phyloP scores from a whole-genome alignment of 2,797 vertebrate genomes.

The Eulemur albifrons region DNA sequence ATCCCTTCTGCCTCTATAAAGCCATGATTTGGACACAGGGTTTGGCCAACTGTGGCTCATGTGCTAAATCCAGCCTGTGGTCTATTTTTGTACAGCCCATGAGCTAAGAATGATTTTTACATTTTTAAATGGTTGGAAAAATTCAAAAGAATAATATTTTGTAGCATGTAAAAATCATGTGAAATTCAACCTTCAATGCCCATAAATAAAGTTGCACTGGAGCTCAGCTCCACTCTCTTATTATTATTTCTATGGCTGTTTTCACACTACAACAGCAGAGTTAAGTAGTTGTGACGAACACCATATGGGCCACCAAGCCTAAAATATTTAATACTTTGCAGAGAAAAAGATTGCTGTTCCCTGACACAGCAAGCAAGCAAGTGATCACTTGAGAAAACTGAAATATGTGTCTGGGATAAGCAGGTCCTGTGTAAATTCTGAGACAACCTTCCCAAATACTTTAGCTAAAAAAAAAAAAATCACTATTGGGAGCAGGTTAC shows the following conservation, averaged over 20 bases:
- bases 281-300: not conserved
- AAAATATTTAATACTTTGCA: not conserved
- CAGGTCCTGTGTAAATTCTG: not conserved
- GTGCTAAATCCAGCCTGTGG: not conserved
- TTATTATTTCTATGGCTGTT: not conserved
- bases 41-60: not conserved
- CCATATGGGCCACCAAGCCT: not conserved
- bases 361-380: not conserved
- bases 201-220: not conserved
- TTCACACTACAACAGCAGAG: not conserved
- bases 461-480: not conserved
- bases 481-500: not conserved
- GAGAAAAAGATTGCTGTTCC: not conserved
- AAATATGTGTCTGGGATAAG: not conserved
- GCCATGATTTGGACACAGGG: not conserved
- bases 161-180: not conserved
- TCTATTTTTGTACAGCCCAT: not conserved
- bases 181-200: not conserved
- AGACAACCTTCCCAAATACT: not conserved
- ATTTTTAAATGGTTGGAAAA: not conserved
- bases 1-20: not conserved
- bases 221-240: not conserved
- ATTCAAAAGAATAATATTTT: not conserved
- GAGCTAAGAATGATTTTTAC: not conserved
- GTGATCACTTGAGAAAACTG: not conserved